Evolutionary conservation across 2,797 vertebrate species (phyloP).

Genomic region (Meda fulgida): DNA sequence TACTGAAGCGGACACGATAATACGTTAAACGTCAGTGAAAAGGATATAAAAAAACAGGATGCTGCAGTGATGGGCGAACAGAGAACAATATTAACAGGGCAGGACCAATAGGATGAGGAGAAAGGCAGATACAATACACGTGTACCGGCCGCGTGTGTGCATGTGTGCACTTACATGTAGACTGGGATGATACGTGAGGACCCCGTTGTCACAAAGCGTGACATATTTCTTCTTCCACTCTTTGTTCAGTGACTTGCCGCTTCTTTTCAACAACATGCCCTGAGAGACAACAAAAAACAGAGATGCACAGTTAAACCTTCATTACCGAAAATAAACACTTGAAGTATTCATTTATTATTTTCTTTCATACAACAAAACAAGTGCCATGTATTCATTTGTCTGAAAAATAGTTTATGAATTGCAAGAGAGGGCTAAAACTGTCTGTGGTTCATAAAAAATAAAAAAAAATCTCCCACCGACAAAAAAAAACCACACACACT

Average conservation of each 20-base stretch:
- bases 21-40: constrained; percentile 20
- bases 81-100: constrained; percentile 4
- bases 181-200: constrained; percentile 97
- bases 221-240: constrained; percentile 99
- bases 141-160: not conserved
- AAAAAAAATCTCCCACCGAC: not conserved
- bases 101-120: not conserved
- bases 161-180: constrained; percentile 84
- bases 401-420: not conserved
- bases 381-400: too few species aligned
- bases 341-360: not conserved
- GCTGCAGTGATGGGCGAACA: not conserved
- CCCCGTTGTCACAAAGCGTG: constrained; percentile 92
- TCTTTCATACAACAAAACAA: not conserved
- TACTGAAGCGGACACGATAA: constrained; percentile 29
- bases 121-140: not conserved
- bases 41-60: not conserved
- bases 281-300: constrained; percentile 59
- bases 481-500: constrained; percentile 26
- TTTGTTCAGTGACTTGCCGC: constrained; percentile 95
- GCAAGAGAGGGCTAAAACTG: not conserved
- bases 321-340: not conserved
- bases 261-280: constrained; percentile 97
- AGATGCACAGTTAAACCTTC: not conserved
- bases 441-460: not conserved